Evolutionary conservation across 1,140 invertebrate genomes (phyloP).

Genomic region (Drosophila pseudoananassae): DNA sequence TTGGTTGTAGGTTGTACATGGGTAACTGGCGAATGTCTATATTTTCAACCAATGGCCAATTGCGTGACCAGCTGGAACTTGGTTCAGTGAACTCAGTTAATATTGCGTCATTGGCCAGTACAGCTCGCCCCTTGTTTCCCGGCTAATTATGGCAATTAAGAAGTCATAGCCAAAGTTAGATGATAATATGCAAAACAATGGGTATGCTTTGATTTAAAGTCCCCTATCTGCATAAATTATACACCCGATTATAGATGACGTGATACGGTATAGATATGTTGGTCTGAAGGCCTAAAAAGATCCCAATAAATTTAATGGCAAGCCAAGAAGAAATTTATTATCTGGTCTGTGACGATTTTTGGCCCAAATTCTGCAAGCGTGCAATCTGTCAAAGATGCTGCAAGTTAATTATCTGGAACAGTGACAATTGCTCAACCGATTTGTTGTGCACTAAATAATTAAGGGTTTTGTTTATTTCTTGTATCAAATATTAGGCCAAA

Average conservation of each 20-base stretch:
- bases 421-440: neutral
- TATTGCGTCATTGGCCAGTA: constrained; percentile 22
- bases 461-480: neutral
- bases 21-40: constrained; percentile 1
- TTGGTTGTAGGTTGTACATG: constrained; percentile 27
- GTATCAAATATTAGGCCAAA: neutral
- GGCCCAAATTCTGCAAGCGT: constrained; percentile 16
- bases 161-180: constrained; percentile 29
- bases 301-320: neutral
- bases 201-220: constrained; percentile 57
- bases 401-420: neutral
- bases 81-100: constrained; percentile 65
- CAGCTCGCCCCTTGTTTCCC: neutral
- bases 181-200: constrained; percentile 62
- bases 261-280: neutral
- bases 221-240: constrained; percentile 35
- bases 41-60: constrained; percentile 51
- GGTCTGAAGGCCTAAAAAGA: constrained; percentile 4
- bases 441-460: neutral
- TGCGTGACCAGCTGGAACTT: constrained; percentile 47
- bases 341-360: constrained; percentile 9
- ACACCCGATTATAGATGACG: constrained; percentile 16
- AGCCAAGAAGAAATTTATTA: neutral
- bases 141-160: constrained; percentile 74
- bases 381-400: constrained; percentile 27